Evolutionary conservation across 2,113 vertebrate genomes (phyloP).

Genomic region (Lynx canadensis): DNA sequence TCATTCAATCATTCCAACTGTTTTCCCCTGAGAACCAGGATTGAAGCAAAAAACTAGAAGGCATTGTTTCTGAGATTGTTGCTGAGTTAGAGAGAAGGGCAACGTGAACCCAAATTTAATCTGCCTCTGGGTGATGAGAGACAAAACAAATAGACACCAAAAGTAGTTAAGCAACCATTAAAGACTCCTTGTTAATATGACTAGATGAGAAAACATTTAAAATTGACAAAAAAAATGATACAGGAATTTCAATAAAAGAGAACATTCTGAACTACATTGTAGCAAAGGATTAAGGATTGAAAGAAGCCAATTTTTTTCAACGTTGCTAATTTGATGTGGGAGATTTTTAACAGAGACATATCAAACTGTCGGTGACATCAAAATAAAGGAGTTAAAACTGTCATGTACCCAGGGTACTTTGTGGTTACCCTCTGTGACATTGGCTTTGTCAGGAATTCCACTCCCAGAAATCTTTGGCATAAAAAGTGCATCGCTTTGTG

Average conservation of each 20-base stretch:
- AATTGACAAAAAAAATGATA: slow-evolving; percentile 32
- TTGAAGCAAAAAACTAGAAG: slow-evolving; percentile 29
- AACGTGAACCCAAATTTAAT: background rate
- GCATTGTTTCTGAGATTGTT: background rate
- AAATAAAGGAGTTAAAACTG: slow-evolving; percentile 2
- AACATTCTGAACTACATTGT: background rate
- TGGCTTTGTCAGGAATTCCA: slow-evolving; percentile 28
- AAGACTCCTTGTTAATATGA: slow-evolving; percentile 6
- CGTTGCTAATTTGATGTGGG: slow-evolving; percentile 33
- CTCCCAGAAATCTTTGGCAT: background rate
- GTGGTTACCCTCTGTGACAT: background rate
- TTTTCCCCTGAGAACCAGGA: slow-evolving; percentile 12
- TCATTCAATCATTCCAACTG: background rate
- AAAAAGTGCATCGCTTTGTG: background rate
- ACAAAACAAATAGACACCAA: slow-evolving; percentile 38
- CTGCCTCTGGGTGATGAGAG: background rate
- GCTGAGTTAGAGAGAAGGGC: background rate
- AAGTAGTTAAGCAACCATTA: background rate
- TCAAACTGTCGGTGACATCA: background rate
- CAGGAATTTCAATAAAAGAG: background rate
- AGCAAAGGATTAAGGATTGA: background rate
- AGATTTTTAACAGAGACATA: background rate
- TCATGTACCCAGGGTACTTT: background rate
- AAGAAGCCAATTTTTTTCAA: background rate
- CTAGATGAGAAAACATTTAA: slow-evolving; percentile 30